Conservation (phyloP, 2,888 invertebrate species). For the Pseudococcus longispinus region DNA sequence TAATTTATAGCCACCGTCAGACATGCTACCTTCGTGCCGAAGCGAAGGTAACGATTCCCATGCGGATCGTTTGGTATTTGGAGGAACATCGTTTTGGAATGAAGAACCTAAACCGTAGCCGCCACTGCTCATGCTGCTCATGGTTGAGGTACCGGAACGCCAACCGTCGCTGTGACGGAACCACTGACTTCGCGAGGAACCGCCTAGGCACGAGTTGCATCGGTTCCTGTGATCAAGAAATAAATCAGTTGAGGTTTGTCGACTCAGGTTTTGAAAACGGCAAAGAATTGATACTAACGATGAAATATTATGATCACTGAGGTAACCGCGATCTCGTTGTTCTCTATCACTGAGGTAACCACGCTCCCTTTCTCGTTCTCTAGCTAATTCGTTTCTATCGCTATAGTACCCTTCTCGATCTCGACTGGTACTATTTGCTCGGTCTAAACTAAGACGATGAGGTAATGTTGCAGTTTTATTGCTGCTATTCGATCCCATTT, state of each 20-base stretch:
- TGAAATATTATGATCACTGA: constrained; percentile 78
- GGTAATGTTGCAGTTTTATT: constrained; percentile 86
- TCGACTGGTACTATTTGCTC: constrained; percentile 64
- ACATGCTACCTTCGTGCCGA: constrained; percentile 81
- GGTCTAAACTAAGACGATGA: constrained; percentile 72
- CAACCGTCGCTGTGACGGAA: constrained; percentile 89
- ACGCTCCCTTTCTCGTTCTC: constrained; percentile 75
- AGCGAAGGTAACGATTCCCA: constrained; percentile 88
- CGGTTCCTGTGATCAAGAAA: constrained; percentile 62
- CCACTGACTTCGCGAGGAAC: constrained; percentile 87
- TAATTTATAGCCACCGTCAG: constrained; percentile 85
- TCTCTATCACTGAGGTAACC: constrained; percentile 60
- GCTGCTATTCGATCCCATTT: constrained; percentile 71
- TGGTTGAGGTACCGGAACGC: constrained; percentile 77
- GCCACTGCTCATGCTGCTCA: constrained; percentile 66
- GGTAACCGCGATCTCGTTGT: constrained; percentile 69
- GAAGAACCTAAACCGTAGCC: constrained; percentile 64
- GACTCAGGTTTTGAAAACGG: not conserved
- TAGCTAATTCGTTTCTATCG: constrained; percentile 83
- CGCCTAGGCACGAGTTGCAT: constrained; percentile 88
- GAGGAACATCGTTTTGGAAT: constrained; percentile 61
- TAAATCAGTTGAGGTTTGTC: not conserved
- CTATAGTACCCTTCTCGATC: constrained; percentile 84
- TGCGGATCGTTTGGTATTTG: constrained; percentile 76
- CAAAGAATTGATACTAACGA: constrained; percentile 58